Evolutionary conservation across 1,140 invertebrate genomes (phyloP).

Genomic region (Bactericera cockerelli): DNA sequence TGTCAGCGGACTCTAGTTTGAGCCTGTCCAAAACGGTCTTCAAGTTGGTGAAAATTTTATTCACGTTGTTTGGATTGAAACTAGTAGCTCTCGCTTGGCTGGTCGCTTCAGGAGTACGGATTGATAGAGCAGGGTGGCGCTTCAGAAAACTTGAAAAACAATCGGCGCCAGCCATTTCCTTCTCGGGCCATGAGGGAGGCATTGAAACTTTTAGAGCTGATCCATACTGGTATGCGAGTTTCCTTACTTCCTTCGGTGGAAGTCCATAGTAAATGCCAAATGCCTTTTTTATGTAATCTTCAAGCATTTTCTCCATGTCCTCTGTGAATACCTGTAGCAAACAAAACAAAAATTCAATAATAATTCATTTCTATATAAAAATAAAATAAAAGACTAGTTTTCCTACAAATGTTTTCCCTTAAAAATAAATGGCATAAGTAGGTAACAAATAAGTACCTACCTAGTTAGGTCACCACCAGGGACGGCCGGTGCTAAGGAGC

Average conservation of each 20-base stretch:
- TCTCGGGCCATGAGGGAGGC: too few species aligned
- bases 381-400: too few species aligned
- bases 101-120: slow-evolving; percentile 15
- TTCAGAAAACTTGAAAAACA: slow-evolving; percentile 25
- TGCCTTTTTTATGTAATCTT: not conserved
- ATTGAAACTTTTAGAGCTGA: not conserved
- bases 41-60: too few species aligned
- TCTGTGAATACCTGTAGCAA: not conserved
- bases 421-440: too few species aligned
- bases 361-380: too few species aligned
- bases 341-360: too few species aligned
- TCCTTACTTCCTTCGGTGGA: not conserved
- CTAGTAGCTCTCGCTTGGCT: slow-evolving; percentile 11
- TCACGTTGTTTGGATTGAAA: slow-evolving; percentile 18
- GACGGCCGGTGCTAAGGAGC: too few species aligned
- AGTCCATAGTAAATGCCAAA: not conserved
- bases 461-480: too few species aligned
- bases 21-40: slow-evolving; percentile 22
- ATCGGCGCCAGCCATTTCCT: slow-evolving; percentile 27
- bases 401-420: too few species aligned
- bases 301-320: not conserved
- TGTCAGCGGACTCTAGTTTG: slow-evolving; percentile 26
- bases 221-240: not conserved
- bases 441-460: too few species aligned
- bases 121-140: slow-evolving; percentile 25